phyloP scores from a whole-genome alignment of 2,113 vertebrate species.

The Xenus cinereus region DNA sequence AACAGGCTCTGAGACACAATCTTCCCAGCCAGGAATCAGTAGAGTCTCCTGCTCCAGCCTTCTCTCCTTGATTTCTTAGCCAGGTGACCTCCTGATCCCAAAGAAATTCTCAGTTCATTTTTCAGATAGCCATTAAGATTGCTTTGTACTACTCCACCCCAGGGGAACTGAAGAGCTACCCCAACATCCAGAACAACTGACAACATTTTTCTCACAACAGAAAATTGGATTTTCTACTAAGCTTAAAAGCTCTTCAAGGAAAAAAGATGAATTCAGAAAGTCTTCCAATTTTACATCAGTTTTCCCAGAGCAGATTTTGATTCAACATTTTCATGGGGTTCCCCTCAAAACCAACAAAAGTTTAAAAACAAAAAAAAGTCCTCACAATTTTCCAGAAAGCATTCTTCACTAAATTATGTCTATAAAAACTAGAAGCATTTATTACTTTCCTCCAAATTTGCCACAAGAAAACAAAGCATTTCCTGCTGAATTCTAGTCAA shows the following conservation, averaged over 20 bases:
- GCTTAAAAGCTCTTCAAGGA: slow-evolving; percentile 42
- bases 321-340: neutral
- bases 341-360: neutral
- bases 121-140: neutral
- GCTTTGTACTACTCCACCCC: neutral
- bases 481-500: neutral
- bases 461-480: neutral
- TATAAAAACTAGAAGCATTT: neutral
- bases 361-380: neutral
- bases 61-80: neutral
- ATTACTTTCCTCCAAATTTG: neutral
- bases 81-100: neutral
- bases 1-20: neutral
- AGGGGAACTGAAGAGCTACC: neutral
- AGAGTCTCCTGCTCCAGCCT: neutral
- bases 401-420: neutral
- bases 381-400: neutral
- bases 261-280: slow-evolving; percentile 27
- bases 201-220: neutral
- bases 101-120: neutral
- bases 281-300: neutral
- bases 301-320: slow-evolving; percentile 1
- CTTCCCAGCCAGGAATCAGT: neutral
- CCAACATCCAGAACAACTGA: slow-evolving; percentile 18
- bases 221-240: slow-evolving; percentile 41